Base-by-base conservation (phyloP, 2,888 invertebrate species). In the Netelia virgata region DNA sequence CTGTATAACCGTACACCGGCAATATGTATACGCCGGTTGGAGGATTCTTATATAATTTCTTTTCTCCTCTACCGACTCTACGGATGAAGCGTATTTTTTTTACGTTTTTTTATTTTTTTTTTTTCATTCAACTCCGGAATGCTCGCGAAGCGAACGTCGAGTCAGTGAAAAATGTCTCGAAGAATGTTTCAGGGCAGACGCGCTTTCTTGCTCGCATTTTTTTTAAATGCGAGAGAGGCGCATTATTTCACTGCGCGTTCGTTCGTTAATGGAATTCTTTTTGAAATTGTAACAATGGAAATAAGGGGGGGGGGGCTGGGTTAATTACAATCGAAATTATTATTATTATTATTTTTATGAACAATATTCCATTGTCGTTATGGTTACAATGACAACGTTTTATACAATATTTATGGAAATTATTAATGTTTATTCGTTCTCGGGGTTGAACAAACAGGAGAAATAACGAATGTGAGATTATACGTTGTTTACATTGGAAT, bases 31-130 rank as follows among this genome's bases (percentile, higher is more conserved):
- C 14, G 41, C 9, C 20, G 11, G 63, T 57, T 59, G 47, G n/a
- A 20, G 41, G 59, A 80, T 83, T 70, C 43, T 53, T 18, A 36
- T 81, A 28, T 63, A 63, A 66, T 57, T 82, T 66, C 43, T 23
- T 68, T 43, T 43, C 16, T 43, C 28, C 9, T 69, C 41, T 18
- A 28, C 28, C 28, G 28, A 28, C 28, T 47, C 14, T 10, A 10
- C 47, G 14, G 47, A 47, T 10, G 47, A 14, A 14, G 10, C 14
- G 47, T 63, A 64, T 55, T 55, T 43, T 68, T 11, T 61, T 76
- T 53, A 20, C 50, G 53, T 69, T 43, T 20, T 78, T 64, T 73
- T 41, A 8, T 43, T 61, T 20, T 78, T 64, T 73, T 23, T 14
- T 43, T 61, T 57, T 63, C 16, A 72, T 66, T 50, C 50, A 53